phyloP scores from a whole-genome alignment of 2,113 vertebrate genomes.

The Hassar affinis region DNA sequence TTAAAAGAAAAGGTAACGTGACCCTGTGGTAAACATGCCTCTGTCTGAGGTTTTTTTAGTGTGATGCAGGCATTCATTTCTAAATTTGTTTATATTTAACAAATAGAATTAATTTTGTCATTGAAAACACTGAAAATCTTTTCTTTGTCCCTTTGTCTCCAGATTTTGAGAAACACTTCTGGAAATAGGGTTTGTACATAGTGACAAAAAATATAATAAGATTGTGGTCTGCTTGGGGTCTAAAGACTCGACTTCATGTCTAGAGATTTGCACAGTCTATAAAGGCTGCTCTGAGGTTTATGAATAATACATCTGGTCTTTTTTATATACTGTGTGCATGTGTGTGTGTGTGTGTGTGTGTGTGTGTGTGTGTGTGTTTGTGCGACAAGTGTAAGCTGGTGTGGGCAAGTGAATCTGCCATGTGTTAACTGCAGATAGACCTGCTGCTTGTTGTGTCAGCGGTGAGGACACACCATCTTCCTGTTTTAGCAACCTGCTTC shows the following conservation, averaged over 20 bases:
- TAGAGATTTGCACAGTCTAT: background rate
- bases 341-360: constrained; percentile 41
- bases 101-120: no score
- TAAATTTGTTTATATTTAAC: no score
- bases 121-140: no score
- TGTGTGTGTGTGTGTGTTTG: background rate
- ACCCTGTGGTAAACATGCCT: no score
- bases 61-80: no score
- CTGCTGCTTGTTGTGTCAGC: constrained; percentile 64
- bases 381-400: constrained; percentile 28
- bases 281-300: background rate
- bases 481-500: constrained; percentile 82
- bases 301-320: background rate
- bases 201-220: background rate
- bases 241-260: background rate
- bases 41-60: no score
- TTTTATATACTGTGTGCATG: constrained; percentile 23
- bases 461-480: constrained; percentile 73
- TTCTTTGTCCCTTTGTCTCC: no score
- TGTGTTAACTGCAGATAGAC: constrained; percentile 20
- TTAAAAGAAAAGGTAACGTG: no score
- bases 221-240: background rate
- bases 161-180: no score
- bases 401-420: constrained; percentile 56
- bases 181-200: no score